Conservation (phyloP, 2,797 vertebrate genomes). For the Sternotherus odoratus region DNA sequence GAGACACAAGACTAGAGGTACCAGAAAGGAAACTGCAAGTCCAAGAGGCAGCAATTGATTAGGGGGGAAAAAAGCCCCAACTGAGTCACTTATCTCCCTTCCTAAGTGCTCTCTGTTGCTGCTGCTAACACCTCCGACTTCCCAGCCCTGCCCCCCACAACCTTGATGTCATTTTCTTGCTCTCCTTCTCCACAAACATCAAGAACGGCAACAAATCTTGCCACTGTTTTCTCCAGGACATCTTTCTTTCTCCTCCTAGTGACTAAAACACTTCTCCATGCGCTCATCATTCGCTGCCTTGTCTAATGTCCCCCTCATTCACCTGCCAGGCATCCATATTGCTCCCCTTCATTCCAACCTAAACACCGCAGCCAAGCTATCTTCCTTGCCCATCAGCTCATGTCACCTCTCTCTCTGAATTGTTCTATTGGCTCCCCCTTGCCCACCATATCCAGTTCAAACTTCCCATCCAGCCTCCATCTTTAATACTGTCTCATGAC, state of each 20-base stretch:
- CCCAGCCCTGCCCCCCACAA: neutral
- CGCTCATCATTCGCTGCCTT: neutral
- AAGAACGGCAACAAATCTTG: neutral
- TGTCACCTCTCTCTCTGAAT: neutral
- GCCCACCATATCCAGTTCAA: rapidly evolving
- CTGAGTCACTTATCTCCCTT: neutral
- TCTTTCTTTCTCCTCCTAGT: neutral
- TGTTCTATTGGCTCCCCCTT: neutral
- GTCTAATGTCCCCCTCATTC: neutral
- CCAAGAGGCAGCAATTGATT: neutral
- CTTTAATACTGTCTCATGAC: neutral
- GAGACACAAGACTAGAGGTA: neutral
- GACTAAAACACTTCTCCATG: neutral
- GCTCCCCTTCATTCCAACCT: neutral
- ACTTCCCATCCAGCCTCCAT: neutral
- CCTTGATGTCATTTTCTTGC: neutral
- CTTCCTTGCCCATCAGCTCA: neutral
- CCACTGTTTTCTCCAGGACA: neutral
- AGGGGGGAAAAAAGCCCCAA: neutral
- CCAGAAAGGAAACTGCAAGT: neutral
- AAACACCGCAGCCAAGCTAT: neutral
- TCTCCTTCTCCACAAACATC: neutral
- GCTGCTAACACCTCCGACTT: neutral
- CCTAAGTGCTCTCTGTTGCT: neutral
- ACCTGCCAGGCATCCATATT: neutral